These are phyloP conservation scores for Lophochroa leadbeateri DNA, from an alignment of 2,113 vertebrate genomes.

Conservation along the genomic window DNA sequence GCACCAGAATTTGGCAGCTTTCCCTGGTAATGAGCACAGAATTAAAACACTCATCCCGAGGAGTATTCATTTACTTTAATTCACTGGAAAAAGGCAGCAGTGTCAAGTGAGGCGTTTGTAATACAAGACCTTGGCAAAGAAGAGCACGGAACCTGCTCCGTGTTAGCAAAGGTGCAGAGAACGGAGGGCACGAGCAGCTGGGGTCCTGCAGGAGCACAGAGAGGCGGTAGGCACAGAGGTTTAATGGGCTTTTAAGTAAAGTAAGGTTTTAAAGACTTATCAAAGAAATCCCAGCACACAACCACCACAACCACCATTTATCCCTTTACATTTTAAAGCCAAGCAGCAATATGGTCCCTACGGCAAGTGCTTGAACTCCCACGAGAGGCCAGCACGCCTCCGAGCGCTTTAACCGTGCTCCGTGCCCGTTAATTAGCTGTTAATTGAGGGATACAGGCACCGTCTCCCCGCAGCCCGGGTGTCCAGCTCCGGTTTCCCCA, in stretches of 20 bases:
- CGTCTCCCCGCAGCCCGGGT: background rate
- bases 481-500: accelerated
- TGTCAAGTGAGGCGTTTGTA: accelerated
- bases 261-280: background rate
- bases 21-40: accelerated
- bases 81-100: background rate
- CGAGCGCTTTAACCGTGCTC: accelerated
- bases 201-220: background rate
- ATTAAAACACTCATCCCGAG: accelerated
- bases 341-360: background rate
- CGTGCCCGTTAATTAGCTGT: background rate
- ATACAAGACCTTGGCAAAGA: background rate
- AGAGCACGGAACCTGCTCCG: background rate
- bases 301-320: accelerated
- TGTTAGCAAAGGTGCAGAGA: accelerated
- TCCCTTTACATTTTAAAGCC: accelerated
- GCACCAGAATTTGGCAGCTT: no score
- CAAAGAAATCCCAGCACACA: accelerated
- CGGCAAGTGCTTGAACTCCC: background rate
- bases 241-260: background rate
- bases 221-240: background rate
- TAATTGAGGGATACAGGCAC: background rate
- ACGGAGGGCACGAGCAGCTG: accelerated
- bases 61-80: background rate
- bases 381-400: background rate